Base-by-base conservation (phyloP, 2,113 vertebrate genomes). In the Prunella himalayana region DNA sequence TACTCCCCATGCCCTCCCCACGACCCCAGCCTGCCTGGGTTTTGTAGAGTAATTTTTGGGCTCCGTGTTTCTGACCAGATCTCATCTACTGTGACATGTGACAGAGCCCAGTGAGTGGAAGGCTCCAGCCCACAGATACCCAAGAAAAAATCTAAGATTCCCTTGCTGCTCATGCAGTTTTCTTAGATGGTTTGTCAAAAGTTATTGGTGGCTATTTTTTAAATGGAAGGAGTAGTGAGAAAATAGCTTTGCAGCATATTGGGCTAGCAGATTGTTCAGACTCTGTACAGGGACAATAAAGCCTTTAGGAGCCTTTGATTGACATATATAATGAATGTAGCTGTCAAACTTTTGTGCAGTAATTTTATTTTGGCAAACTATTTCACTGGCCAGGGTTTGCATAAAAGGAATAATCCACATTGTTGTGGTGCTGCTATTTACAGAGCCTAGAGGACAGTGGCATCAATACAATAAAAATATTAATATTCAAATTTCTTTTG, bases 211-310 rank as follows among this genome's bases (percentile, higher is more conserved):
- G 87, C 87, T 94, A 92, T 85, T 94, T 95, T 95, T 96, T 84
- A 95, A 95, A 88, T 56, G 35, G 88, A 93, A 84, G 54, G 35
- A 92, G 82, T 61, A 59, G 94, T 42, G 66, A 94, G 93, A 94
- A 95, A 96, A 95, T 91, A 95, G 77, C 93, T 95, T 82, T 25
- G 71, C 10, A 2, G 82, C 94, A 95, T 97, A 95, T 92, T 96
- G 94, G 91, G 69, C 68, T 79, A 91, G 88, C 95, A 97, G 94
- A 95, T 92, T 94, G 94, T 85, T 97, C 95, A 95, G 84, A 82
- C 59, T 33, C 88, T 90, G 53, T 80, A 66, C 66, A n/a, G 82
- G 45, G 93, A 90, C 93, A 96, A 95, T 92, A 88, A 95, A 95
- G 86, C 73, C 57, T 94, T 94, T 79, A 92, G 70, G 86, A 90